Percentiles rank a stretch among this genome's conserved stretches.
phyloP scores from a whole-genome alignment of 1,140 invertebrate species.

The Batillaria attramentaria region DNA sequence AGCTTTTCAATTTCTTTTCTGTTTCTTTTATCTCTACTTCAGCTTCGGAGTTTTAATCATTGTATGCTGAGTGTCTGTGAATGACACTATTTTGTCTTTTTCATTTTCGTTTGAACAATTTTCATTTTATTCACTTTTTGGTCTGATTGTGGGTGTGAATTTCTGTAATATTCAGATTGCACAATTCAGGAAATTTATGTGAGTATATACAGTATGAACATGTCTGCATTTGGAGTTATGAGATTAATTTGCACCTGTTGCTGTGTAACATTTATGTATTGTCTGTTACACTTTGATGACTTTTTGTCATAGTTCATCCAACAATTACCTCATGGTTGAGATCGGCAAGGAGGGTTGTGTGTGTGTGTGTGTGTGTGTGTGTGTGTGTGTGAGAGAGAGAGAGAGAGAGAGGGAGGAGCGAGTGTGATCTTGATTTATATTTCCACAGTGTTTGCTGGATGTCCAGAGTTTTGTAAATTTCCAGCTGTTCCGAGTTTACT shows the following conservation, averaged over 20 bases:
- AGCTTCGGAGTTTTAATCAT: no score
- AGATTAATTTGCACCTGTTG: background rate
- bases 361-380: conserved; percentile 15
- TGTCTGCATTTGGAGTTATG: background rate
- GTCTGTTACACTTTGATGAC: background rate
- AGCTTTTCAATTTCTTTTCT: no score
- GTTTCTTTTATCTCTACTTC: no score
- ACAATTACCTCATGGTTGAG: background rate
- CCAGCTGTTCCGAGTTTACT: no score
- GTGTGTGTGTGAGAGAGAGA: conserved; percentile 11
- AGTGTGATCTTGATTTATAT: background rate
- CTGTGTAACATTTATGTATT: background rate
- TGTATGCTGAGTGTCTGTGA: no score
- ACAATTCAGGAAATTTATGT: no score
- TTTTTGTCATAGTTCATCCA: background rate
- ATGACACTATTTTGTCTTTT: no score
- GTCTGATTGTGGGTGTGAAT: no score
- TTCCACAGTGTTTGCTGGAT: background rate
- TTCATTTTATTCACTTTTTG: no score
- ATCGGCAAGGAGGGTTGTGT: background rate
- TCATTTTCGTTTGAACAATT: no score
- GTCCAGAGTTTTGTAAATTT: background rate
- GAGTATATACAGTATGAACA: background rate
- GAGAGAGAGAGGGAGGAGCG: background rate
- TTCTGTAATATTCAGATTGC: no score